Base-by-base conservation (phyloP, 23 tunicate genomes). In the Ascidia mentula region DNA sequence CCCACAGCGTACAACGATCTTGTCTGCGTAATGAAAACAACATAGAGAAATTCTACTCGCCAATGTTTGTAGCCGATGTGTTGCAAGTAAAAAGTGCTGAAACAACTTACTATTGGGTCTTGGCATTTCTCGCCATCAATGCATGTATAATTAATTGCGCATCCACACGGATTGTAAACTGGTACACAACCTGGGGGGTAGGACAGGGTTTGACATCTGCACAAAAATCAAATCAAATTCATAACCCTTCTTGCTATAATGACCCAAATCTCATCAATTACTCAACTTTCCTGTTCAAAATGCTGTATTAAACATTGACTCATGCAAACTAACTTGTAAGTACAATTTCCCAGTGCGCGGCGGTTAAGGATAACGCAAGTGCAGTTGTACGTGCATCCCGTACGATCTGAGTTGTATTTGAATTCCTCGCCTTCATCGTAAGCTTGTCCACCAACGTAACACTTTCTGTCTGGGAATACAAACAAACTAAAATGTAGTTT, bases 51-150 rank as follows among this genome's bases (percentile, higher is more conserved):
- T n/a, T n/a, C n/a, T n/a, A n/a, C n/a, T n/a, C n/a, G n/a, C n/a
- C n/a, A n/a, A n/a, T n/a, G n/a, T n/a, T n/a, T n/a, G n/a, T n/a
- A n/a, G n/a, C n/a, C n/a, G n/a, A n/a, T n/a, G n/a, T n/a, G n/a
- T n/a, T n/a, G n/a, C n/a, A n/a, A n/a, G n/a, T n/a, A n/a, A n/a
- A n/a, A n/a, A n/a, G n/a, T n/a, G n/a, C n/a, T n/a, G n/a, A n/a
- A n/a, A n/a, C n/a, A n/a, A 36, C 78, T 1, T 38, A 74, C 78
- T 46, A 36, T 30, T 32, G 40, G 40, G 22, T 74, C 78, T 31
- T 74, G 78, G n/a, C 78, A 74, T 30, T 74, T 74, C 26, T 74
- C 78, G 33, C 78, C 78, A 31, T 74, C 78, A 30, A 39, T 26
- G 38, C 78, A 74, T 1, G 40, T 38, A 31, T 74, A 74, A 46